These are phyloP conservation scores for Orgyia antiqua DNA, from an alignment of 2,888 invertebrate species.

Conservation along the genomic window DNA sequence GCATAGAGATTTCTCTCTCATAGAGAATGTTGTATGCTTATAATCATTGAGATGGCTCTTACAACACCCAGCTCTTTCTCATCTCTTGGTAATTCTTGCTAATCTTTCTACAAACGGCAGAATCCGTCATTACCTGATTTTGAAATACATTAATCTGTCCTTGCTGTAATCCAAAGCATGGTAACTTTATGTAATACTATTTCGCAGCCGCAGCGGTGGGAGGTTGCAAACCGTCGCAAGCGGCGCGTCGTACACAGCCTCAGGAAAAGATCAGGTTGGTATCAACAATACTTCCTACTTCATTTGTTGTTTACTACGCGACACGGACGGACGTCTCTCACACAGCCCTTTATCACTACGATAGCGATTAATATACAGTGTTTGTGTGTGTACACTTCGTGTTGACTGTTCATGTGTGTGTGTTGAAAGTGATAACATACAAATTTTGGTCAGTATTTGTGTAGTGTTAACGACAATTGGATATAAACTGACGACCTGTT, in stretches of 20 bases:
- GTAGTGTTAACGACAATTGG: neutral
- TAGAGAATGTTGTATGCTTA: too few relatives aligned
- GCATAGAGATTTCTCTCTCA: too few relatives aligned
- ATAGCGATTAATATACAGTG: conserved; percentile 3
- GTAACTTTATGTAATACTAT: conserved; percentile 59
- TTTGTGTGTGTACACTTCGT: neutral
- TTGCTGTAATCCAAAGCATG: conserved; percentile 29
- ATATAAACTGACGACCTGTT: neutral
- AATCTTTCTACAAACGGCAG: too few relatives aligned
- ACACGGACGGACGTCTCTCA: conserved; percentile 39
- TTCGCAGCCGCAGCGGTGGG: conserved; percentile 67
- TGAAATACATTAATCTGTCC: conserved; percentile 13
- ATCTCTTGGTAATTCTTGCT: too few relatives aligned
- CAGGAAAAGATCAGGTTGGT: conserved; percentile 68
- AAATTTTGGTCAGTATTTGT: conserved; percentile 12
- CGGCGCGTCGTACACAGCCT: conserved; percentile 52
- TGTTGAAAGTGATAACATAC: conserved; percentile 27
- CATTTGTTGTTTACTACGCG: conserved; percentile 50
- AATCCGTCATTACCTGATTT: too few relatives aligned
- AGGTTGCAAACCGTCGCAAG: conserved; percentile 57
- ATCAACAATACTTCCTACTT: conserved; percentile 47
- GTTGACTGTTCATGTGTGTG: conserved; percentile 12
- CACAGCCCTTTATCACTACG: conserved; percentile 17
- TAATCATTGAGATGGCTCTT: too few relatives aligned
- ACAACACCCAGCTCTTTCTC: too few relatives aligned